These are phyloP conservation scores for Drosophila pandora DNA, from an alignment of 1,140 invertebrate genomes.

Conservation along the genomic window DNA sequence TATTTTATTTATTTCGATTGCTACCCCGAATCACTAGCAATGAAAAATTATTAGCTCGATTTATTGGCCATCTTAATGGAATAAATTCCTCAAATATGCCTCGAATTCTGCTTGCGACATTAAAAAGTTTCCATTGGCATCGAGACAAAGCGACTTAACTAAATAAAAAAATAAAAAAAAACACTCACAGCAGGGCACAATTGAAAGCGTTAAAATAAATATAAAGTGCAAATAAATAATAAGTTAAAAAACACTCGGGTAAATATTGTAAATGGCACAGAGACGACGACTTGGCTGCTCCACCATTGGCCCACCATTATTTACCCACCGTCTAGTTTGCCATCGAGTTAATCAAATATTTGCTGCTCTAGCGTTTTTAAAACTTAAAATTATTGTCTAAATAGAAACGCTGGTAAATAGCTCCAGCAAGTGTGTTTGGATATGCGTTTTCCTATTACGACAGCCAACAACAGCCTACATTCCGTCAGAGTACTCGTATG, in stretches of 20 bases:
- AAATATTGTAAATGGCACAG: constrained; percentile 61
- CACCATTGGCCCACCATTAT: constrained; percentile 22
- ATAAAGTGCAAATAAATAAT: constrained; percentile 68
- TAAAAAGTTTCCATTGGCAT: constrained; percentile 66
- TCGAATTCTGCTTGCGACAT: constrained; percentile 8
- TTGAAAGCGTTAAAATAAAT: constrained; percentile 67
- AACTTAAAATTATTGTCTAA: constrained; percentile 67
- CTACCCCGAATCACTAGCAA: constrained; percentile 44
- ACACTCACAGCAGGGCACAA: constrained; percentile 34
- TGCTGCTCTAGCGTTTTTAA: constrained; percentile 47
- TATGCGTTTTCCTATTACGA: constrained; percentile 47
- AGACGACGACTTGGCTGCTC: constrained; percentile 12
- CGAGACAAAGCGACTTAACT: constrained; percentile 59
- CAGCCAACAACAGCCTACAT: constrained; percentile 27
- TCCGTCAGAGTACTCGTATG: constrained; percentile 39
- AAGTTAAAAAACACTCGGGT: constrained; percentile 52
- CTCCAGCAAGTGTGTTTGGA: constrained; percentile 37
- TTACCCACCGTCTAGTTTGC: constrained; percentile 67
- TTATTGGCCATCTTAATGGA: constrained; percentile 59
- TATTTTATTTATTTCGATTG: constrained; percentile 78
- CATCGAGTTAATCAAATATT: constrained; percentile 68
- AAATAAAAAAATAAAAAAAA: constrained; percentile 50
- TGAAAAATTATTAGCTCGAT: constrained; percentile 75
- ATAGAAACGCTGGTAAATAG: constrained; percentile 70
- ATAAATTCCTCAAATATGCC: constrained; percentile 2